Evolutionary conservation across 2,797 vertebrate genomes (phyloP), one percentile per base, ranked within the genome.

Genomic region (Rachycentron canadum): DNA sequence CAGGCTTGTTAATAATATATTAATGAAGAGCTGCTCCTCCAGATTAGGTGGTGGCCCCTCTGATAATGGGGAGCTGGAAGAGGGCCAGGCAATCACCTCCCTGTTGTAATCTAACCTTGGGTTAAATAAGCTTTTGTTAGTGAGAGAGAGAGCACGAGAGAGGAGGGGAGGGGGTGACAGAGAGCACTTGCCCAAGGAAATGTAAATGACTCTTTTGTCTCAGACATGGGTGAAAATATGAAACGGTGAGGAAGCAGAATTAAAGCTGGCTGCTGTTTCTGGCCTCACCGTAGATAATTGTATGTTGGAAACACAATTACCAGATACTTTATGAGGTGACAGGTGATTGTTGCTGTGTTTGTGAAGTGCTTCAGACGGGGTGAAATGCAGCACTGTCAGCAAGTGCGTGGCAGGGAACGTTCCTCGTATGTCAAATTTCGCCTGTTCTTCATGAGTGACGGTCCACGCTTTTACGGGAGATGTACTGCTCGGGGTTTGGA

Each of bases 1-100:
- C 94, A 90, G 83, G 94, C 95, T 96, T 95, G 94, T 97, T 97
- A 97, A 97, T 97, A 96, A 97, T 96, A 96, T 96, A 97, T 97
- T 96, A 96, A 97, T 96, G 96, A 97, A 96, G 94, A 96, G 93
- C 92, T 91, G 90, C 95, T 96, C 94, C 95, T 96, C 94, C 94
- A 95, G 94, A 96, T 97, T 96, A 96, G 95, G 95, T 95, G 94
- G 93, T 86, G 94, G 94, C 93, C 94, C 92, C 95, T 95, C 92
- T 97, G 96, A 96, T 96, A 97, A 97, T 96, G 95, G 94, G 91
- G 84, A 86, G 89, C 95, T 96, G 95, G 95, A 97, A 94, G 93
- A 93, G 93, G 95, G 95, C 94, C 95, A 96, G 93, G 90, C 91
- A 94, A 95, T 95, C 95, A 90, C 92, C 92, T 95, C 92, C 88